These are phyloP conservation scores for Spea hammondii DNA, from an alignment of 2,797 vertebrate genomes.

Conservation along the genomic window DNA sequence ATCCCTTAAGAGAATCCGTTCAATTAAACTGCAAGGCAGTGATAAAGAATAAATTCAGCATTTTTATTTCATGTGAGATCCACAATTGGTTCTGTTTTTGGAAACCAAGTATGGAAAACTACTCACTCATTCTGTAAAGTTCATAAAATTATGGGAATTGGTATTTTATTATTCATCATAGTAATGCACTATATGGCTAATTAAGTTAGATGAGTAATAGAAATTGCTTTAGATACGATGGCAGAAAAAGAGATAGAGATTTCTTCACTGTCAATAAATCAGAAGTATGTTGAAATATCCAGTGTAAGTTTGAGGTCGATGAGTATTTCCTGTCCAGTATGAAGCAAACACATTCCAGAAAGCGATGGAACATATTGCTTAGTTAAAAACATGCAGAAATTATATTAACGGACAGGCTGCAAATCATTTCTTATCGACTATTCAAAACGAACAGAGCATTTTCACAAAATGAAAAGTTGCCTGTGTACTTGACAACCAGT, in stretches of 20 bases:
- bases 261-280: constrained; percentile 45
- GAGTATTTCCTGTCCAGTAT: constrained; percentile 48
- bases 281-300: constrained; percentile 25
- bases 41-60: too few relatives aligned
- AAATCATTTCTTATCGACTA: constrained; percentile 37
- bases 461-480: constrained; percentile 8
- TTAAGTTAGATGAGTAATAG: background rate
- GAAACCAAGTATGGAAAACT: too few relatives aligned
- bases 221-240: constrained; percentile 1
- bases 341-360: constrained; percentile 42
- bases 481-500: background rate
- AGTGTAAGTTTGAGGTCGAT: constrained; percentile 40
- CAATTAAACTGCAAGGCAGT: too few relatives aligned
- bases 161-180: too few relatives aligned
- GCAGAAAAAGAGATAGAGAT: constrained; percentile 35
- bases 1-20: too few relatives aligned
- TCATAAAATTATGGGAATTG: too few relatives aligned
- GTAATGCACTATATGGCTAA: too few relatives aligned
- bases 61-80: too few relatives aligned
- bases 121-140: too few relatives aligned
- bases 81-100: too few relatives aligned
- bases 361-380: constrained; percentile 23
- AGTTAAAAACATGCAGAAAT: constrained; percentile 5
- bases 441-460: constrained; percentile 1
- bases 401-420: constrained; percentile 19